Percentiles rank a stretch among this genome's conserved stretches.
These are phyloP conservation scores for Vidua chalybeata DNA, from an alignment of 2,113 vertebrate species.

Conservation along the genomic window DNA sequence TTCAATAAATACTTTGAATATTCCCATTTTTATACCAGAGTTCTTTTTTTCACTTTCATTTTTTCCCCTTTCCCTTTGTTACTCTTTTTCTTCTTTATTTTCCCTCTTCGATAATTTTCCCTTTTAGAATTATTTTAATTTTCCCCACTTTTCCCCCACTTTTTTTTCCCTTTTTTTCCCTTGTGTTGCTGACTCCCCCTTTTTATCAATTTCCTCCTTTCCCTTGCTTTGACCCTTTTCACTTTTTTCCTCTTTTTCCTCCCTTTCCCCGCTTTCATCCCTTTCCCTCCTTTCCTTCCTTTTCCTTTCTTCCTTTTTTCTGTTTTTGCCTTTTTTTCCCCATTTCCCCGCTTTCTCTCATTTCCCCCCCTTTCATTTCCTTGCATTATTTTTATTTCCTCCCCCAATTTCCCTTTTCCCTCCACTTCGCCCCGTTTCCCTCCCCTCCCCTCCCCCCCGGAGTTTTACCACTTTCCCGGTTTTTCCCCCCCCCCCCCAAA, in stretches of 20 bases:
- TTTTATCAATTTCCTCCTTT: background rate
- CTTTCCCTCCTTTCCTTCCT: background rate
- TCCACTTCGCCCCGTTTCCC: too few relatives aligned
- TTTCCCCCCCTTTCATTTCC: background rate
- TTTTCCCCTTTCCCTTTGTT: background rate
- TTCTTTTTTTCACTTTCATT: background rate
- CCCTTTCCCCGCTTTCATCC: background rate
- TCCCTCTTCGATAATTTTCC: background rate
- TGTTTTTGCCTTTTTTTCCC: background rate
- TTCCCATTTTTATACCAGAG: background rate
- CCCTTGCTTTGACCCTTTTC: background rate
- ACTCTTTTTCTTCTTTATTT: background rate
- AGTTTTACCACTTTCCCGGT: too few relatives aligned
- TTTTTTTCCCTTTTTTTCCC: background rate
- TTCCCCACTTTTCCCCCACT: background rate
- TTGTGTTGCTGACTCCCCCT: background rate
- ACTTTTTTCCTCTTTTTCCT: background rate
- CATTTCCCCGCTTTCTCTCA: background rate
- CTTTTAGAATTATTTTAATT: background rate
- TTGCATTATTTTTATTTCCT: background rate
- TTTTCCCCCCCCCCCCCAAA: too few relatives aligned
- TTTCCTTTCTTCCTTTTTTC: background rate
- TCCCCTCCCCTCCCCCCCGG: too few relatives aligned
- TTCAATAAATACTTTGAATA: background rate
- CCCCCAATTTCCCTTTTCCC: too few relatives aligned